A percentile compares a stretch with the other conserved stretches of the same genome.
These are phyloP conservation scores for Darevskia nairensis DNA, from an alignment of 2,797 vertebrate species.

Conservation along the genomic window DNA sequence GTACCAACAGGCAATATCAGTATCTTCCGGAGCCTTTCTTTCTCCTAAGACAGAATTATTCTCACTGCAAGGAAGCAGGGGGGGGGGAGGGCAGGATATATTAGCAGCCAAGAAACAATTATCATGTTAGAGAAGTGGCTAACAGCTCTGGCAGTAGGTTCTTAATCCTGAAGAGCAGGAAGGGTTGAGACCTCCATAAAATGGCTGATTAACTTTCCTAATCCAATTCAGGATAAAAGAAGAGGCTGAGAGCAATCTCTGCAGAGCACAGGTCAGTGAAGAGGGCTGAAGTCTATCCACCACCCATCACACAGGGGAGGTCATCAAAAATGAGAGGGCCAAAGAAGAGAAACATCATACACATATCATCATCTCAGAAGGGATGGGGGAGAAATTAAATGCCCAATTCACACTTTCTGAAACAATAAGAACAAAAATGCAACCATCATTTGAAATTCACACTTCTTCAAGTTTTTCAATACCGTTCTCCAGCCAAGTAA, in stretches of 20 bases:
- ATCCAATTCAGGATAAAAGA: constrained; percentile 2
- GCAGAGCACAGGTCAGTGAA: neutral
- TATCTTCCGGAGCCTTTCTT: neutral
- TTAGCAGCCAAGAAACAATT: constrained; percentile 16
- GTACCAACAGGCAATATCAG: neutral
- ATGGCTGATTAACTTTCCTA: constrained; percentile 13
- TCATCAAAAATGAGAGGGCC: neutral
- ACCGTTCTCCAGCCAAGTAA: no score
- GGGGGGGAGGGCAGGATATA: no score
- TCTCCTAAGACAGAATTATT: neutral
- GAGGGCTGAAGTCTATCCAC: neutral
- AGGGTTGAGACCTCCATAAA: neutral
- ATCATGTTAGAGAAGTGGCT: neutral
- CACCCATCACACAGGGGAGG: neutral
- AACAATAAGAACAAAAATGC: no score
- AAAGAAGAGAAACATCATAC: neutral
- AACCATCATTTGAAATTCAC: no score
- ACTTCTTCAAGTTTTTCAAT: no score
- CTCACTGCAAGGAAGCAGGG: neutral
- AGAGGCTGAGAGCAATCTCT: neutral
- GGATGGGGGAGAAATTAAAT: no score
- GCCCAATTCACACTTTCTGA: no score
- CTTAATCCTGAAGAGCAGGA: constrained; percentile 11
- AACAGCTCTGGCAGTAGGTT: neutral
- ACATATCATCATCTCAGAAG: no score